Conservation (phyloP, 2,797 vertebrate genomes). For the Picus viridis region DNA sequence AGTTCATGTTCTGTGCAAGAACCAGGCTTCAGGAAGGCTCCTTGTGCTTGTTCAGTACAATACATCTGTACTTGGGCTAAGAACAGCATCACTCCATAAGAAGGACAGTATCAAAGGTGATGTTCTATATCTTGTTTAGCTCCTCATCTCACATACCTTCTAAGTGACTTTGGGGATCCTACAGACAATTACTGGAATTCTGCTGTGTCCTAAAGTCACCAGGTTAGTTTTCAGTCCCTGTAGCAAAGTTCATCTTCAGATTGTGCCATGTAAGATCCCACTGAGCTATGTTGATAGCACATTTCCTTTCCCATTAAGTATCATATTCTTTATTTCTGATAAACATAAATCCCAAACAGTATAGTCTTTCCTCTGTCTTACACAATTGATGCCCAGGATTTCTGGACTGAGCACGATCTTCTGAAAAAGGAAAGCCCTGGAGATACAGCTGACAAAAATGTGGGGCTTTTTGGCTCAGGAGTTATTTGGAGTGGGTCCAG, state of each 20-base stretch:
- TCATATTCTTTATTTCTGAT: neutral
- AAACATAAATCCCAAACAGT: neutral
- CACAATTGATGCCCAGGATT: neutral
- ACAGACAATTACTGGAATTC: neutral
- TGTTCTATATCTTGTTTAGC: neutral
- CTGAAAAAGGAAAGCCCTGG: neutral
- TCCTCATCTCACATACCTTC: neutral
- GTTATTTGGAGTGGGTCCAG: neutral
- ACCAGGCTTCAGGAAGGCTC: neutral
- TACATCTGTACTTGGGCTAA: neutral
- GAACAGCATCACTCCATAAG: neutral
- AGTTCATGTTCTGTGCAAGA: neutral
- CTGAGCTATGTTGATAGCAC: neutral
- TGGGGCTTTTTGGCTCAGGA: neutral
- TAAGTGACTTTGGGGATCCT: neutral
- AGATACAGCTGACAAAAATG: neutral
- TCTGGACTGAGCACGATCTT: neutral
- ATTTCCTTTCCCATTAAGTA: neutral
- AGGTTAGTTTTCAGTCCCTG: neutral
- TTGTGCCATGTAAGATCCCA: neutral
- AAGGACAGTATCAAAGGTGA: neutral
- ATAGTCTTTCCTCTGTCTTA: neutral
- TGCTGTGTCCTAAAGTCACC: neutral
- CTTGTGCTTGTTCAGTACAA: neutral
- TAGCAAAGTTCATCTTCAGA: neutral